Evolutionary conservation across 2,113 vertebrate genomes (phyloP), one percentile per base, ranked within the genome.

Genomic region (Picathartes gymnocephalus): DNA sequence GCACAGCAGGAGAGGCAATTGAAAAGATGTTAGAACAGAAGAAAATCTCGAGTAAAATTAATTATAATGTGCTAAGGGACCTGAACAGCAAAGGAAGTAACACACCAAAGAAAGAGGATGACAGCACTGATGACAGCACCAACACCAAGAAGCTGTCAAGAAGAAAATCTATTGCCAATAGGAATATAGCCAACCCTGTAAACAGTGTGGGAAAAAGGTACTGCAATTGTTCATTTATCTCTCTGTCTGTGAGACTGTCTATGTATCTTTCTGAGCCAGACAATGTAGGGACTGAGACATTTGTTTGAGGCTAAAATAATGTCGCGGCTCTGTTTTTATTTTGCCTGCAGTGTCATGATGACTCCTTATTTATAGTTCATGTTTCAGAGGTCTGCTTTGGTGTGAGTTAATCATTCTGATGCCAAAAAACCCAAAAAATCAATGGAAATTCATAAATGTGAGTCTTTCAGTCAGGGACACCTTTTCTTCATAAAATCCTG

Each of bases 21-120:
- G 99, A 98, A 97, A 99, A 99, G 98, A 99, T 99, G 99, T 96
- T 99, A 97, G 99, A 99, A 94, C 99, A 99, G 98, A 99, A 99
- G 97, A 98, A 97, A 92, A 99, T 99, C 95, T 99, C 99, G 22
- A 98, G 98, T 97, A 99, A 99, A 98, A 99, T 99, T 97, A 99
- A 99, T 98, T 99, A 99, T 82, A 99, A 99, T 45, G 99, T 99
- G 62, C 98, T 99, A 80, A 98, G 98, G 57, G 99, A 98, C 97
- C 98, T 99, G 56, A 98, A 99, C 97, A 92, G 98, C 95, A 98
- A 98, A 76, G 98, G 98, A 19, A 92, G 94, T 24, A 88, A 96
- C 93, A 97, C 98, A 87, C 98, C 98, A 1, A 97, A 73, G 85
- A 80, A 96, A 70, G 97, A 96, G 25, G 98, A 98, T 64, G 45